Conservation (phyloP, 2,888 invertebrate genomes). For the Habrosyne pyritoides region DNA sequence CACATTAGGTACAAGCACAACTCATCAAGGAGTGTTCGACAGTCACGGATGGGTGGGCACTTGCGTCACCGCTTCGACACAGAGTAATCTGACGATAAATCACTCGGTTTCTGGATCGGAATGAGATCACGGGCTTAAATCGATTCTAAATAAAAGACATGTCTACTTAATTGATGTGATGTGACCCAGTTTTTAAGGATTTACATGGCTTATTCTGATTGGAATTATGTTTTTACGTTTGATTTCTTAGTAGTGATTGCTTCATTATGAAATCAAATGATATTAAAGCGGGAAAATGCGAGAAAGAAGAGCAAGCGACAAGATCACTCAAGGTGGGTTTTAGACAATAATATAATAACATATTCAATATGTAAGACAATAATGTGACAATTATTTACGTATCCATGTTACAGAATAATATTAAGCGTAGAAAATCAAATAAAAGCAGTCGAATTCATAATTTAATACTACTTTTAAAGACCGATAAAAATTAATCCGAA, state of each 20-base stretch:
- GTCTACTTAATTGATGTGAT: conserved; percentile 52
- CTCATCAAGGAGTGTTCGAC: conserved; percentile 74
- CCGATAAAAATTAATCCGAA: too few relatives aligned
- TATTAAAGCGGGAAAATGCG: too few relatives aligned
- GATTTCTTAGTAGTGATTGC: conserved; percentile 28
- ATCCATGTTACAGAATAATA: too few relatives aligned
- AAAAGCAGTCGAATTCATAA: too few relatives aligned
- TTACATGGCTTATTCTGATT: conserved; percentile 34
- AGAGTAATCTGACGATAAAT: conserved; percentile 71
- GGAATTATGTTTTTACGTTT: conserved; percentile 28
- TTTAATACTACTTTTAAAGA: too few relatives aligned
- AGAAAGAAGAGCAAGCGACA: too few relatives aligned
- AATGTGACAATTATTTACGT: too few relatives aligned
- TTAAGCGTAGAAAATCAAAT: too few relatives aligned
- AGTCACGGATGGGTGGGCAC: conserved; percentile 71
- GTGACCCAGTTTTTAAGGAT: conserved; percentile 31
- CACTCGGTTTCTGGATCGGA: conserved; percentile 68
- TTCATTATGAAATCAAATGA: conserved; percentile 11
- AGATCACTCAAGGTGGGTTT: too few relatives aligned
- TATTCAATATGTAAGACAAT: too few relatives aligned
- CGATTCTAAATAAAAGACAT: conserved; percentile 58
- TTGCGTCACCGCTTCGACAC: conserved; percentile 76
- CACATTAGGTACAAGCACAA: conserved; percentile 56
- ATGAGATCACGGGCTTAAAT: conserved; percentile 77
- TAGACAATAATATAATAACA: too few relatives aligned